Base-by-base conservation (phyloP, 2,113 vertebrate genomes). In the Elanus axillaris region DNA sequence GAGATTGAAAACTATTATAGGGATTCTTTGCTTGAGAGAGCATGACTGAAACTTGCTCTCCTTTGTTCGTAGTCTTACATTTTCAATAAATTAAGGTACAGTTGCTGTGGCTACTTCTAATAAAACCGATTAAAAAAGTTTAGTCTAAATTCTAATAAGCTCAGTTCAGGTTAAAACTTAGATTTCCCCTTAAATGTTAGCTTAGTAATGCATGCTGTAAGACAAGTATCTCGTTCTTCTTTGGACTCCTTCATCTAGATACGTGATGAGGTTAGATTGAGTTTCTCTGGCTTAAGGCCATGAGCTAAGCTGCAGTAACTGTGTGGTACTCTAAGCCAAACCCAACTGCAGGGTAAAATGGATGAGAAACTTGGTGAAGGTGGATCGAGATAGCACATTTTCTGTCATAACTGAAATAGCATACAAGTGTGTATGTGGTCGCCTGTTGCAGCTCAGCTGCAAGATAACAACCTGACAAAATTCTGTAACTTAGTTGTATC, bases 261-360 rank as follows among this genome's bases (percentile, higher is more conserved):
- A 18, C 3, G 2, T 6, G 62, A 14, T 79, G 78, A 59, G 69
- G 75, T 83, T 47, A 48, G 75, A 38, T 50, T 34, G 75, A 69
- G 79, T 83, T 92, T 18, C 93, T 50, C 45, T 88, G 93, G 88
- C 88, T 38, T 7, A 8, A 48, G 55, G 88, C 92, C 92, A 43
- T 0, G 0, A 42, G 34, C 75, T 45, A 62, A 68, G 74, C 43
- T 11, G 14, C 7, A 47, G 36, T 43, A 56, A 31, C 53, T 42
- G 0, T 25, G 13, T 23, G 56, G 19, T 36, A 11, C 40, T 32
- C 20, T 6, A 16, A 68, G 67, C 55, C 81, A 72, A 76, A 25
- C 29, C 29, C 71, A 52, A 36, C 71, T 40, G 82, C 62, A 22
- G 75, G 36, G 40, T 11, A 11, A 76, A 45, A 38, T 7, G 67